Conservation (phyloP, 2,888 invertebrate genomes). For the Brachylomia viminalis region DNA sequence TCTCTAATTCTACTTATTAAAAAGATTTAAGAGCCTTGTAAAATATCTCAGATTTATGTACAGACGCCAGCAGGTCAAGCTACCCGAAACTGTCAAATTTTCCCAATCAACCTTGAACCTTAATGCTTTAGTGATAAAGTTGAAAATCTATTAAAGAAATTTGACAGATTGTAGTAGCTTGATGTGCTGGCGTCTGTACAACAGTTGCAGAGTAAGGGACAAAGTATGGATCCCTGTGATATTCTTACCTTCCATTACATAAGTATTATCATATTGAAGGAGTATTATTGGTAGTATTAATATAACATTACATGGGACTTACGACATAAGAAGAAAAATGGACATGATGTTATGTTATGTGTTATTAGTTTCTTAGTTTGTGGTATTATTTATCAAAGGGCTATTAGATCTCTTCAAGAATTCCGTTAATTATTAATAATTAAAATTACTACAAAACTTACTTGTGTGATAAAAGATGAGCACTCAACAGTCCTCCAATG, state of each 20-base stretch:
- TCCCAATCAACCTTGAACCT: too few species aligned
- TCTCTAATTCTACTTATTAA: background rate
- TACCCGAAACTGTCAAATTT: too few species aligned
- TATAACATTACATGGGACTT: background rate
- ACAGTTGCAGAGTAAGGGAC: background rate
- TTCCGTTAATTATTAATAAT: background rate
- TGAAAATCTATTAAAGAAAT: too few species aligned
- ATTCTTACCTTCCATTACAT: background rate
- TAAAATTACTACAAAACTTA: conserved; percentile 76
- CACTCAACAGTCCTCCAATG: conserved; percentile 98
- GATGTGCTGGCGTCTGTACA: too few species aligned
- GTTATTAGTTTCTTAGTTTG: background rate
- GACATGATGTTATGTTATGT: background rate
- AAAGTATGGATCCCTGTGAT: background rate
- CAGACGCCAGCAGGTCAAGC: too few species aligned
- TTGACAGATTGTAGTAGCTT: too few species aligned
- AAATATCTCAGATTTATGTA: background rate
- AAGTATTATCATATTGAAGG: background rate
- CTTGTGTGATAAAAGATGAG: conserved; percentile 97
- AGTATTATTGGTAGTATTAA: background rate
- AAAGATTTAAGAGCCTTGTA: background rate
- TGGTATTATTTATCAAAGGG: background rate
- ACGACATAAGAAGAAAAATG: background rate
- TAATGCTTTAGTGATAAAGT: too few species aligned
- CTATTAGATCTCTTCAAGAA: background rate